Base-by-base conservation (phyloP, 2,888 invertebrate species). In the Cancer borealis region DNA sequence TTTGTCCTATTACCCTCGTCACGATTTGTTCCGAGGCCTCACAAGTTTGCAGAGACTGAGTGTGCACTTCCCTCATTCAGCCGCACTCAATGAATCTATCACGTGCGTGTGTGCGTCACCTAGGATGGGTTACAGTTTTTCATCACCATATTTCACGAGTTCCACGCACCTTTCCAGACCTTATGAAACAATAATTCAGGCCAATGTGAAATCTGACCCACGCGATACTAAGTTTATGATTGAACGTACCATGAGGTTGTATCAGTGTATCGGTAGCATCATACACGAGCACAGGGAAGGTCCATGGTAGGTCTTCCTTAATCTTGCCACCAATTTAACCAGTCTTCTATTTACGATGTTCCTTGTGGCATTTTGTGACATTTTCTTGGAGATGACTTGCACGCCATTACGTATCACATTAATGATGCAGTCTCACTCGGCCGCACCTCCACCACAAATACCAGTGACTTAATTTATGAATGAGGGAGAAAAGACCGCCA, bases 81-180 rank as follows among this genome's bases (percentile, higher is more conserved):
- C 21, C 66, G 66, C 66, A 21, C 66, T 66, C 66, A 66, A 66
- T 66, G n/a, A 66, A 21, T 66, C 3, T 66, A n/a, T 21, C 66
- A 21, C 66, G 66, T 66, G 66, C 3, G n/a, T 66, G 66, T 6
- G n/a, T 66, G 66, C 66, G n/a, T 66, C 66, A 66, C n/a, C 66
- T 66, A 21, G 21, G 66, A 66, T 66, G 66, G 14, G 66, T n/a
- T n/a, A n/a, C 66, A 66, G 66, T 66, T 66, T 66, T 66, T 66
- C 66, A 66, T 66, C 66, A 66, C 66, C n/a, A 66, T 66, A 66
- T 66, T n/a, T 66, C 66, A 66, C 66, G n/a, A 66, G 66, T n/a
- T 66, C n/a, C 66, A 21, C 66, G n/a, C 66, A 21, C 66, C 66
- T 66, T n/a, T 39, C 39, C 66, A 66, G n/a, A 66, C 66, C 21